A percentile compares a stretch with the other conserved stretches of the same genome.
These are phyloP conservation scores for Meta bourneti DNA, from an alignment of 2,888 invertebrate species.

Conservation along the genomic window DNA sequence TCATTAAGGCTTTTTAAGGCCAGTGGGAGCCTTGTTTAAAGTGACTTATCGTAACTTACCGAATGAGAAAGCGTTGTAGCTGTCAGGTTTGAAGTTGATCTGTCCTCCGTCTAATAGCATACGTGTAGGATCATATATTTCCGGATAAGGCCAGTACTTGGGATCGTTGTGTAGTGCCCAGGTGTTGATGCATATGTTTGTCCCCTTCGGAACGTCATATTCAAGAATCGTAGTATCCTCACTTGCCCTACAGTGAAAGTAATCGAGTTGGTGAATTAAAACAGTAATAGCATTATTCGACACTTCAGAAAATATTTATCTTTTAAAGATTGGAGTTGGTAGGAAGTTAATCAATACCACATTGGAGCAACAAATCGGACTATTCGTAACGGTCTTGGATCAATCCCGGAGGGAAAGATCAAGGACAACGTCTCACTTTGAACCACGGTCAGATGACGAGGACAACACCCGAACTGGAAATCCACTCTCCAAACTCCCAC, in stretches of 20 bases:
- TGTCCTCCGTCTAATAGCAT: conserved; percentile 36
- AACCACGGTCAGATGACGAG: no score
- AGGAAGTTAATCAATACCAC: not conserved
- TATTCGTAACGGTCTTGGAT: no score
- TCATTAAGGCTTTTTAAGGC: no score
- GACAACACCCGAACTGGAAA: no score
- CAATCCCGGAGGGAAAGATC: no score
- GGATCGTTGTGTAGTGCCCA: conserved; percentile 50
- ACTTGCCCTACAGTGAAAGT: conserved; percentile 16
- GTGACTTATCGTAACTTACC: conserved; percentile 16
- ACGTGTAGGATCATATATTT: conserved; percentile 38
- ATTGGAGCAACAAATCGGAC: not conserved
- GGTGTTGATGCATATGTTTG: conserved; percentile 15
- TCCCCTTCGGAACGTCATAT: conserved; percentile 38
- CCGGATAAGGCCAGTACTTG: conserved; percentile 50
- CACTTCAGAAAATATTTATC: no score
- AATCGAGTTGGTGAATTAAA: no score
- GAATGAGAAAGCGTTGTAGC: conserved; percentile 40
- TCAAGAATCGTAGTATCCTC: conserved; percentile 18
- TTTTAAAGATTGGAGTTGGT: no score
- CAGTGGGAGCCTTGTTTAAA: no score
- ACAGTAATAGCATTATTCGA: no score
- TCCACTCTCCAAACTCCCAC: no score
- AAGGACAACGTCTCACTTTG: no score
- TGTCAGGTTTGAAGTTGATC: conserved; percentile 6